Conservation (phyloP, 2,888 invertebrate species). For the Pseudococcus jackbeardsleyi region DNA sequence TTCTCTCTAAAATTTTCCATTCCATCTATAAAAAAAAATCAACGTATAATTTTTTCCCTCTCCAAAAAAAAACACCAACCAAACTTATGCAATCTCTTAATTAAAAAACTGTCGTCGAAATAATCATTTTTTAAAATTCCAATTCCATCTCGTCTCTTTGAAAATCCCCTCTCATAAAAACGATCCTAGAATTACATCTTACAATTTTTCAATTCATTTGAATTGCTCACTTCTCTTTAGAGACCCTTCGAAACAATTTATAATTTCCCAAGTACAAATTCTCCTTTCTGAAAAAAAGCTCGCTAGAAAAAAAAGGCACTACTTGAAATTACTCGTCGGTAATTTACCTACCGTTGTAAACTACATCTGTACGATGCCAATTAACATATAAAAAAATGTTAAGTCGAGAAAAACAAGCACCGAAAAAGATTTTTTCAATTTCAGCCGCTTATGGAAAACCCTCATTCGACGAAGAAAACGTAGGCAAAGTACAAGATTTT, state of each 20-base stretch:
- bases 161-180: not conserved
- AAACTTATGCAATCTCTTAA: too few species aligned
- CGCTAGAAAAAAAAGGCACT: not conserved
- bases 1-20: too few species aligned
- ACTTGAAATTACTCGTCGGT: not conserved
- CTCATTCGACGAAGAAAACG: not conserved
- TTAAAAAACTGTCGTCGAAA: too few species aligned
- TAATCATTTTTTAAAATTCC: too few species aligned
- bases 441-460: not conserved
- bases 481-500: not conserved
- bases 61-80: too few species aligned
- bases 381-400: not conserved
- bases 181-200: not conserved
- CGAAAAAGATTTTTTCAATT: not conserved
- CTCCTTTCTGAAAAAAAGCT: not conserved
- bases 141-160: not conserved
- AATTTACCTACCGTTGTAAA: constrained; percentile 11
- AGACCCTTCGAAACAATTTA: not conserved
- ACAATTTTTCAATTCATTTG: not conserved
- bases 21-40: too few species aligned
- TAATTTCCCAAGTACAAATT: not conserved
- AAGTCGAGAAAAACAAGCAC: not conserved
- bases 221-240: not conserved
- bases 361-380: constrained; percentile 9
- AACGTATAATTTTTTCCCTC: too few species aligned